Conservation (phyloP, 2,888 invertebrate genomes). For the Epistrophella euchroma region DNA sequence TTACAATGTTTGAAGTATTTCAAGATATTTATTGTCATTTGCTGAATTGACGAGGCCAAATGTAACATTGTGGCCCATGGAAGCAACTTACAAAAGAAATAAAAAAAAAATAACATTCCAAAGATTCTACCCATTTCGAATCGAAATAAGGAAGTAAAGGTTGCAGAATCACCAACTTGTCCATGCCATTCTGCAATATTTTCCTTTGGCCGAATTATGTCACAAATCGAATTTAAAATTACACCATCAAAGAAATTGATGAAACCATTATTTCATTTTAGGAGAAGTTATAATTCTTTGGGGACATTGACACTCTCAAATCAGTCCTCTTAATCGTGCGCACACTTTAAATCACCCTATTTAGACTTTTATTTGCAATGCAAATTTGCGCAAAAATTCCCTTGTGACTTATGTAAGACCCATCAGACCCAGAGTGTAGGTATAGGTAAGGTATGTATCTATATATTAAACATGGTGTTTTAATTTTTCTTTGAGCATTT, state of each 20-base stretch:
- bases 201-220: background rate
- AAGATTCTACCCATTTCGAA: no score
- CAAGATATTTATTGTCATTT: no score
- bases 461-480: constrained; percentile 1
- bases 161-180: background rate
- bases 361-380: background rate
- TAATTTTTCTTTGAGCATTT: constrained; percentile 4
- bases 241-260: background rate
- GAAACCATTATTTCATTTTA: background rate
- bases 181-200: background rate
- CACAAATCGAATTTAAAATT: background rate
- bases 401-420: constrained; percentile 39
- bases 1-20: no score
- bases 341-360: constrained; percentile 5
- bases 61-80: no score
- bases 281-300: background rate
- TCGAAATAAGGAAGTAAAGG: no score
- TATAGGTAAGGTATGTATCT: no score
- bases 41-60: no score
- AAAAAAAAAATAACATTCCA: no score
- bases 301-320: background rate
- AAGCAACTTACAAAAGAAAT: no score
- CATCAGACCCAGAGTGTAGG: no score
- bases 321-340: background rate
- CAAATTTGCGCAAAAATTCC: background rate